These are phyloP conservation scores for Eupithecia exiguata DNA, from an alignment of 2,888 invertebrate genomes.

Conservation along the genomic window DNA sequence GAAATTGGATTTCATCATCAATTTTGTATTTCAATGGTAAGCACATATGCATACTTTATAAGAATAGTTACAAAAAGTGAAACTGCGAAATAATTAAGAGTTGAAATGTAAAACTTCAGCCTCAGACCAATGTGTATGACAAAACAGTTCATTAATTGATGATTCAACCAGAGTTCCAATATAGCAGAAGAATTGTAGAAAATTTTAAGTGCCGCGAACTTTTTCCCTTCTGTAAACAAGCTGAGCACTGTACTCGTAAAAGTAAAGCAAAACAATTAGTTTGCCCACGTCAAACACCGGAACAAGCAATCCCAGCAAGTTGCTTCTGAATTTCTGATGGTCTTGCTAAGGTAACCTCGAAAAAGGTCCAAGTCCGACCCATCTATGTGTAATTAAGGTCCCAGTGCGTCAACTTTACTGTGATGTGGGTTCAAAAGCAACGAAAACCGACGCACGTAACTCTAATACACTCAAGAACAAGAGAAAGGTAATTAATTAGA, in stretches of 20 bases:
- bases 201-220: background rate
- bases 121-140: background rate
- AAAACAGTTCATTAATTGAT: background rate
- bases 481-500: conserved; percentile 10
- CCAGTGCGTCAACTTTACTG: conserved; percentile 69
- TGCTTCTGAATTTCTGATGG: conserved; percentile 63
- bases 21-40: background rate
- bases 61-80: background rate
- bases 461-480: conserved; percentile 40
- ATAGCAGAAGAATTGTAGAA: background rate
- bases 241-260: background rate
- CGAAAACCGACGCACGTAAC: conserved; percentile 48
- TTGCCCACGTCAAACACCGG: conserved; percentile 19
- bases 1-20: background rate
- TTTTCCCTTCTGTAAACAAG: background rate
- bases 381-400: conserved; percentile 68
- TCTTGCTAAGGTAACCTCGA: conserved; percentile 56
- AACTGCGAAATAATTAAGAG: background rate
- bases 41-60: background rate
- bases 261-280: conserved; percentile 15
- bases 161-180: background rate
- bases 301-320: conserved; percentile 37
- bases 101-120: background rate
- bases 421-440: conserved; percentile 71
- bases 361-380: conserved; percentile 62